Evolutionary conservation across 2,113 vertebrate genomes (phyloP), one percentile per base, ranked within the genome.

Genomic region (Irena cyanogastra): DNA sequence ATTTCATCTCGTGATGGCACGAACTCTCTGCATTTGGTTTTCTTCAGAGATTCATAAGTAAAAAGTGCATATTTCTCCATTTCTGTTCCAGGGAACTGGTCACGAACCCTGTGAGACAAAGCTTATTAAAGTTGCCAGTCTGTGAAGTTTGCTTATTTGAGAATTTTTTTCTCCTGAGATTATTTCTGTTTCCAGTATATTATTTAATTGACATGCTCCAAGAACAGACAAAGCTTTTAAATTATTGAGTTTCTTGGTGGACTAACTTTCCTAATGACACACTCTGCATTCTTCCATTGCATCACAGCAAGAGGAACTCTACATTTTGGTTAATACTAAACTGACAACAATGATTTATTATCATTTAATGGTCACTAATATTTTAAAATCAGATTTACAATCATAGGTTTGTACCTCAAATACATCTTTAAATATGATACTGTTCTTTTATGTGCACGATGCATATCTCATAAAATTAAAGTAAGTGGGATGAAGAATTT

Each of bases 1-100:
- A 99, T 99, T 97, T 99, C 99, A 96, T 99, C 98, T 49, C 98
- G 98, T 0, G 99, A 99, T 4, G 99, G 99, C 81, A 99, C 98
- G 86, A 98, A 99, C 97, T 99, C 99, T 69, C 99, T 96, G 95
- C 98, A 95, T 68, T 99, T 99, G 17, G 99, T 99, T 97, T 98
- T 99, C 97, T 98, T 99, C 75, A 99, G 97, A 2, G 99, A 98
- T n/a, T 99, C 99, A 0, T 98, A 98, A 54, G 98, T 97, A 90
- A 99, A 99, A 66, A 98, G 94, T 17, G 99, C 98, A 0, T 99
- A 99, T 30, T 98, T 99, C 71, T 99, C 99, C 98, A 99, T 99
- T 97, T 99, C 99, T 0, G 99, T 98, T 78, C 98, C 98, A 44
- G 98, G 98, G 94, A 98, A 98, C 89, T 99, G 98, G 86, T 99